phyloP scores from a whole-genome alignment of 2,113 vertebrate species.

The Leptobrachium ailaonicum region DNA sequence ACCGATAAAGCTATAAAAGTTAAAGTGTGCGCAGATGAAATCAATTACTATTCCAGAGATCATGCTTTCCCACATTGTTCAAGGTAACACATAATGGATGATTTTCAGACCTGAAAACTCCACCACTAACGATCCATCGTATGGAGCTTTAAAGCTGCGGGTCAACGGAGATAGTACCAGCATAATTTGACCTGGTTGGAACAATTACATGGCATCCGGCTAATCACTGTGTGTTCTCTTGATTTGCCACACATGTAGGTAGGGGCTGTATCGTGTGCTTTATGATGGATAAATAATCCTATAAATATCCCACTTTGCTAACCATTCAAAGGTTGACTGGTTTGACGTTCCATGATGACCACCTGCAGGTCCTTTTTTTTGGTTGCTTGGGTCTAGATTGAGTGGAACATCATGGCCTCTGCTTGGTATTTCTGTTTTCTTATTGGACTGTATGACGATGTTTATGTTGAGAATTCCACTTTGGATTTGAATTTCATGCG shows the following conservation, averaged over 20 bases:
- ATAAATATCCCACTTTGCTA: not conserved
- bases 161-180: not conserved
- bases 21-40: not conserved
- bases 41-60: not conserved
- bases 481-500: not conserved
- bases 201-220: not conserved
- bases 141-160: not conserved
- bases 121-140: not conserved
- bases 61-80: not conserved
- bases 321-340: not conserved
- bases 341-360: not conserved
- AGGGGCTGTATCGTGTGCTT: not conserved
- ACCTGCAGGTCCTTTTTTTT: not conserved
- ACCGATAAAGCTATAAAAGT: not conserved
- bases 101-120: not conserved
- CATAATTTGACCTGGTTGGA: too few relatives aligned
- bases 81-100: not conserved
- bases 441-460: not conserved
- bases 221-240: not conserved
- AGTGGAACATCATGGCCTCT: not conserved
- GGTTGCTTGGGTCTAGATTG: not conserved
- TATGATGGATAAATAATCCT: not conserved
- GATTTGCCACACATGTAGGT: slow-evolving; percentile 7
- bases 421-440: not conserved
- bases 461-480: not conserved